Conservation (phyloP, 2,113 vertebrate species). For the Oostethus manadensis region DNA sequence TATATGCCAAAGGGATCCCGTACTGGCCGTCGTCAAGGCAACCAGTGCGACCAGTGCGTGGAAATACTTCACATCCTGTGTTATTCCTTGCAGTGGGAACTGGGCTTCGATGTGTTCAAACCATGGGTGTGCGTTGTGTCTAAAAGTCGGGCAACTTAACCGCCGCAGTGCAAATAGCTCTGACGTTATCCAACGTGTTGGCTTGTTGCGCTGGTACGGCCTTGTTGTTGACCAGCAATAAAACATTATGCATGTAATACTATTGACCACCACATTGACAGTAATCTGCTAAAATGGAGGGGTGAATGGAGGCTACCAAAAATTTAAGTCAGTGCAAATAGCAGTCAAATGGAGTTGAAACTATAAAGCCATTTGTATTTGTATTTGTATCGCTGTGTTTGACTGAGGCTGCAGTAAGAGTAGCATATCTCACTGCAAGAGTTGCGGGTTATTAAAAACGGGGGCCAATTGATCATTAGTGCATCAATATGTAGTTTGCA, state of each 20-base stretch:
- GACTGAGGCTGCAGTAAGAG: slow-evolving; percentile 60
- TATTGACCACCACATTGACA: not conserved
- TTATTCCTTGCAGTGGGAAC: no score
- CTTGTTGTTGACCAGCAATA: slow-evolving; percentile 13
- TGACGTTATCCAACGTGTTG: no score
- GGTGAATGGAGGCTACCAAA: not conserved
- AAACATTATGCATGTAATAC: slow-evolving; percentile 23
- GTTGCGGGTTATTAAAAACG: slow-evolving; percentile 94
- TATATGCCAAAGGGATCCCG: no score
- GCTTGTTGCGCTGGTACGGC: no score
- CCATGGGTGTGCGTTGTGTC: no score
- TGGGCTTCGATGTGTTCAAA: no score
- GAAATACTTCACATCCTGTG: no score
- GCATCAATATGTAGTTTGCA: slow-evolving; percentile 97
- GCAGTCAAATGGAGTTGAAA: not conserved
- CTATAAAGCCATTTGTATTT: slow-evolving; percentile 58
- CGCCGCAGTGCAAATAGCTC: no score
- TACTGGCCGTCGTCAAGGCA: no score
- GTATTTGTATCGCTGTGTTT: no score
- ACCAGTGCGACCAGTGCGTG: no score
- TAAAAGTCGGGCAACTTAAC: no score
- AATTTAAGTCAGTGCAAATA: not conserved
- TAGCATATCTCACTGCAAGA: slow-evolving; percentile 80
- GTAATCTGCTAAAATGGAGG: not conserved
- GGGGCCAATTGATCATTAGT: slow-evolving; percentile 93